phyloP scores from a whole-genome alignment of 2,113 vertebrate genomes.

The Egretta garzetta region DNA sequence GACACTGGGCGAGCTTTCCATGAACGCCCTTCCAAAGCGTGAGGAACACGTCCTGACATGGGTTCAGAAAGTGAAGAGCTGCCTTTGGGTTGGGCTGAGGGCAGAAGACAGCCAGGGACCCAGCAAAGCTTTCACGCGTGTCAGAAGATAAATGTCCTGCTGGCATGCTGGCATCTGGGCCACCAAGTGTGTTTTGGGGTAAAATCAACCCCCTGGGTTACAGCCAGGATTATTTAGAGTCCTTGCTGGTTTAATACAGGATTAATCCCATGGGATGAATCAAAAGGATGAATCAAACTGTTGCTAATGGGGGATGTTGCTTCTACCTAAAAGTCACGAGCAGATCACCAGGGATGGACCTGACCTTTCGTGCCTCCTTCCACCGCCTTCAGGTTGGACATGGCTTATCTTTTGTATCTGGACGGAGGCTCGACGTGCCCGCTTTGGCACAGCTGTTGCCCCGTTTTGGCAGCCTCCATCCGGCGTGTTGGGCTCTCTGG shows the following conservation, averaged over 20 bases:
- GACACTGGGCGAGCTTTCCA: background rate
- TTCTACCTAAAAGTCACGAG: background rate
- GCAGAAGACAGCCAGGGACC: background rate
- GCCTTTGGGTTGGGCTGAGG: background rate
- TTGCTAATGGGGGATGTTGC: background rate
- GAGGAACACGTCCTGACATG: background rate
- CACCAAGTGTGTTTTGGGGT: background rate
- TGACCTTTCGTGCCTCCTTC: background rate
- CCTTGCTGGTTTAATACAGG: background rate
- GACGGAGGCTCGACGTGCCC: accelerated
- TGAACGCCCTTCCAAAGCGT: background rate
- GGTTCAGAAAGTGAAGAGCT: background rate
- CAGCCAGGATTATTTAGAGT: background rate
- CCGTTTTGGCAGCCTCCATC: background rate
- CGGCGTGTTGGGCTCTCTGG: background rate
- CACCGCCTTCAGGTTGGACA: accelerated
- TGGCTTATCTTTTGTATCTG: accelerated
- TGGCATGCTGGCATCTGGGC: background rate
- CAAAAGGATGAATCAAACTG: accelerated
- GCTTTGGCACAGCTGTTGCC: background rate
- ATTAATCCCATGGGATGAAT: background rate
- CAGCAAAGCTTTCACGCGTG: background rate
- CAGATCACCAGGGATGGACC: background rate
- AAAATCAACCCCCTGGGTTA: background rate
- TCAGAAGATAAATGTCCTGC: background rate